phyloP scores from a whole-genome alignment of 2,113 vertebrate species.

The Rhizomys pruinosus region DNA sequence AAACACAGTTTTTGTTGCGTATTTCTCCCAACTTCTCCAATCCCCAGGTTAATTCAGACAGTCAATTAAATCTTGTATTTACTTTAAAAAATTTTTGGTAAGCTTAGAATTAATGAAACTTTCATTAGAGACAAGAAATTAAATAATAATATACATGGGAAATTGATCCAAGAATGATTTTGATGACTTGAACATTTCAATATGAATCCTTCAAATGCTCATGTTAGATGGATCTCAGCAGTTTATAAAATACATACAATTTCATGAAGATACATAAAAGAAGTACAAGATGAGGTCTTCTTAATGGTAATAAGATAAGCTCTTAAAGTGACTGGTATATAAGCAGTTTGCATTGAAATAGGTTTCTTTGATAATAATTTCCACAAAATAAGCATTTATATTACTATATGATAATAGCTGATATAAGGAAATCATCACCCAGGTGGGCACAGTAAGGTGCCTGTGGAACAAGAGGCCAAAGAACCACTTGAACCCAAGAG shows the following conservation, averaged over 20 bases:
- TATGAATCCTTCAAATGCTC: background rate
- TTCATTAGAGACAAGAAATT: conserved; percentile 3
- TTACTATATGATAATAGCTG: background rate
- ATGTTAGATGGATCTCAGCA: background rate
- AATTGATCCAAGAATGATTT: conserved; percentile 23
- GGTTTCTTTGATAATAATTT: conserved; percentile 12
- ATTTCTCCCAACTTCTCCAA: background rate
- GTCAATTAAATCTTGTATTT: background rate
- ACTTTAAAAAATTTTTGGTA: background rate
- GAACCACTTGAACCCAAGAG: too few relatives aligned
- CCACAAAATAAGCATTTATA: background rate
- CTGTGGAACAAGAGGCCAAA: background rate
- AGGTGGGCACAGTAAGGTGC: too few relatives aligned
- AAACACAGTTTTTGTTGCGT: background rate
- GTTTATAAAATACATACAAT: conserved; percentile 28
- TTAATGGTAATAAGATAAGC: background rate
- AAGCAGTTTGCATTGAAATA: background rate
- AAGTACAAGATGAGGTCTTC: conserved; percentile 27
- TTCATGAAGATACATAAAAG: conserved; percentile 4
- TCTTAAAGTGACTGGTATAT: conserved; percentile 30
- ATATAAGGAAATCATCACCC: background rate
- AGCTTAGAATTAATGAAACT: background rate
- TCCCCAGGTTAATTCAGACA: background rate
- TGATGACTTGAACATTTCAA: conserved; percentile 17
- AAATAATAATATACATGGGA: background rate